Percentiles rank a stretch among this genome's conserved stretches.
phyloP scores from a whole-genome alignment of 2,797 vertebrate species.

The Sciurus vulgaris region DNA sequence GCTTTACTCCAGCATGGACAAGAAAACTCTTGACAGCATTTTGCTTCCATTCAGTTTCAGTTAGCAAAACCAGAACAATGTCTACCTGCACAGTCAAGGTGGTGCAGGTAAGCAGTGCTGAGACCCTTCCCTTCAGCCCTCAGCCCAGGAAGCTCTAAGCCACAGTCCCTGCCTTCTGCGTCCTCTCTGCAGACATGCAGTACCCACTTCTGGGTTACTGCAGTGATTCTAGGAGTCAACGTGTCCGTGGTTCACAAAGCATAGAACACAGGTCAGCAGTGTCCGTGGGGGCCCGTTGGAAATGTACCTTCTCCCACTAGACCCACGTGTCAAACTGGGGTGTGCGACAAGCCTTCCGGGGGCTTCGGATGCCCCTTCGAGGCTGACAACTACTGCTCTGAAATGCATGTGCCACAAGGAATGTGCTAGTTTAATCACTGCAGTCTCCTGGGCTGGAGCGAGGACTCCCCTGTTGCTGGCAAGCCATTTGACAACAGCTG shows the following conservation, averaged over 20 bases:
- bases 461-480: background rate
- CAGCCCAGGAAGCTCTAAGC: background rate
- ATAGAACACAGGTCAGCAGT: background rate
- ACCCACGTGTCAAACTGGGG: background rate
- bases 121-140: background rate
- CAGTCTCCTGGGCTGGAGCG: background rate
- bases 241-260: background rate
- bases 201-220: background rate
- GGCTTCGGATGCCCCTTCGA: background rate
- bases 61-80: background rate
- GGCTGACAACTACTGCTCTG: background rate
- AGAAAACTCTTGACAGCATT: background rate
- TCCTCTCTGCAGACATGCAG: background rate
- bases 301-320: background rate
- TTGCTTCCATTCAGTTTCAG: background rate
- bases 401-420: background rate
- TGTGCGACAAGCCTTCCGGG: background rate
- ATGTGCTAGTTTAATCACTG: background rate
- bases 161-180: background rate
- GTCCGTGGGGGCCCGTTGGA: background rate
- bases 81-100: fast-evolving
- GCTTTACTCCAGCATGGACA: background rate
- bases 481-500: background rate
- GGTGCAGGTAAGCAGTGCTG: background rate
- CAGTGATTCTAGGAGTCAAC: background rate